Evolutionary conservation across 2,888 invertebrate species (phyloP).

Genomic region (Tachina lurida): DNA sequence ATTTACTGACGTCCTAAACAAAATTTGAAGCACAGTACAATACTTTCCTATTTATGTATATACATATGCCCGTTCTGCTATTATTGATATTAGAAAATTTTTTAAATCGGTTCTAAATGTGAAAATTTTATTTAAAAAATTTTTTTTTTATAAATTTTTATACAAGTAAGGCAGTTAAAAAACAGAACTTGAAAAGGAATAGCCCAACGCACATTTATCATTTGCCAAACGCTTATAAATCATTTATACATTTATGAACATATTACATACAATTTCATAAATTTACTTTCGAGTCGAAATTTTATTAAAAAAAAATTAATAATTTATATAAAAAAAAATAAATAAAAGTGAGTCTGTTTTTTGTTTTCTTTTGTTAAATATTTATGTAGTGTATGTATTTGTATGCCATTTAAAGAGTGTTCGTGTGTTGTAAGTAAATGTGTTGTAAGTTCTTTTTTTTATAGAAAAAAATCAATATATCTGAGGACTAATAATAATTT

Average conservation of each 20-base stretch:
- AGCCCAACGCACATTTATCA: neutral
- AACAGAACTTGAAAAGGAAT: constrained; percentile 3
- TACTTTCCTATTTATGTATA: no score
- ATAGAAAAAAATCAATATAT: constrained; percentile 34
- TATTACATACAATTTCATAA: constrained; percentile 28
- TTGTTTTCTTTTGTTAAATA: constrained; percentile 9
- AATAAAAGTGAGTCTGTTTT: constrained; percentile 37
- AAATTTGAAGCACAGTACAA: no score
- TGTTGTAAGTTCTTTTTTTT: constrained; percentile 30
- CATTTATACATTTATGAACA: constrained; percentile 15
- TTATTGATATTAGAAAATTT: neutral
- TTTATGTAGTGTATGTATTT: constrained; percentile 38
- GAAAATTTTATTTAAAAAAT: neutral
- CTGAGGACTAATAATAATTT: constrained; percentile 43
- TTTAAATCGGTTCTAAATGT: neutral
- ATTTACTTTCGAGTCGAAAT: constrained; percentile 14
- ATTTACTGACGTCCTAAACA: no score
- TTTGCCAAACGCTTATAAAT: constrained; percentile 21
- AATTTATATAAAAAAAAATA: constrained; percentile 11
- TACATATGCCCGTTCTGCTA: no score
- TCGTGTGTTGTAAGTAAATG: constrained; percentile 14
- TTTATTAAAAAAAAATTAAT: neutral
- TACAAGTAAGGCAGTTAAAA: constrained; percentile 2
- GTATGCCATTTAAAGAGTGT: constrained; percentile 34
- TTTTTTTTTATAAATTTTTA: neutral